Base-by-base conservation (phyloP, 2,888 invertebrate species). In the Fragum whitleyi region DNA sequence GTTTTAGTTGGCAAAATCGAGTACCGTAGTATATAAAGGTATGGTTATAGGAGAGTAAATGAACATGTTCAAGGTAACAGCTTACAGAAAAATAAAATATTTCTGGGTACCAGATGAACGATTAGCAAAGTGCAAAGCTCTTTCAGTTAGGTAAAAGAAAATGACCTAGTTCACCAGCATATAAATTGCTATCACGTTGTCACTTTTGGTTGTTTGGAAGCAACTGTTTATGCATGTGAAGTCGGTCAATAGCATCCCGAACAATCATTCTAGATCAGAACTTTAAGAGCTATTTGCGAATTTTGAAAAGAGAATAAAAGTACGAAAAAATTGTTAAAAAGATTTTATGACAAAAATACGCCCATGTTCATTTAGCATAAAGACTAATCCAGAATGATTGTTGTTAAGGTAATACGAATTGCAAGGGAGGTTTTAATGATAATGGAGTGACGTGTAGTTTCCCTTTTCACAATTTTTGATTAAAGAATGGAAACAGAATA, bases 111-210 rank as follows among this genome's bases (percentile, higher is more conserved):
- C 70, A 70, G 62, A 61, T 76, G 70, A 39, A 61, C 69, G 57
- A 21, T 47, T 51, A 29, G 57, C 70, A 69, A 76, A 76, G 76
- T 76, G 76, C 76, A 76, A 76, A 76, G 76, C 76, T 53, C 76
- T 47, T 70, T 16, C 29, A 70, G 70, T 47, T 47, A 47, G 47
- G 47, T 19, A 47, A 47, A 47, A 47, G 47, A 47, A 47, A 9
- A 47, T 47, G 47, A 14, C 47, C 47, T 19, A 19, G 14, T 47
- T 47, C 47, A 47, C 14, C 47, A 9, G 47, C 47, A 51, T n/a
- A n/a, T n/a, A n/a, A n/a, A n/a, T 5, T 47, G 47, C 47, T 47
- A 9, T 14, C n/a, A 47, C 14, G 47, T 14, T 47, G 47, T 47
- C 47, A 5, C 2, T n/a, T 47, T 47, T 47, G 5, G n/a, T 9